Percentiles rank a stretch among this genome's conserved stretches.
Evolutionary conservation across 2,888 invertebrate genomes (phyloP).

Genomic region (Graphium colonna): DNA sequence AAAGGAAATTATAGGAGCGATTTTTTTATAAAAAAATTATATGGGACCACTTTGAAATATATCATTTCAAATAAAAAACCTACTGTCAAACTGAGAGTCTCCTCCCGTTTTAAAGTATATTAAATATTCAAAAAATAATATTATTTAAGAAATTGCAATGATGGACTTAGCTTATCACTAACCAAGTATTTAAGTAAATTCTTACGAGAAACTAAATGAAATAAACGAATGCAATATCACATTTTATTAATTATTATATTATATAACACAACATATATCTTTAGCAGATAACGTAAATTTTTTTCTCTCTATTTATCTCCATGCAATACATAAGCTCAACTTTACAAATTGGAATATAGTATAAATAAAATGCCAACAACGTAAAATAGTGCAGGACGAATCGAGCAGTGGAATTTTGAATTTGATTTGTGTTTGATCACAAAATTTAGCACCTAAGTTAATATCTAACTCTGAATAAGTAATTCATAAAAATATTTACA

Average conservation of each 20-base stretch:
- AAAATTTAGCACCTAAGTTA: constrained; percentile 21
- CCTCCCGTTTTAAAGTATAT: too few species aligned
- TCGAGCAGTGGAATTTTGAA: constrained; percentile 43
- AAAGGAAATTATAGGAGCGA: too few species aligned
- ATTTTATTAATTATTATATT: constrained; percentile 72
- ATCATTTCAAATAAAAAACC: too few species aligned
- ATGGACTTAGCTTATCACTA: too few species aligned
- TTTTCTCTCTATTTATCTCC: constrained; percentile 48
- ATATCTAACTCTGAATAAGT: neutral
- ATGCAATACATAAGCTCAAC: constrained; percentile 56
- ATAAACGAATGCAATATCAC: constrained; percentile 61
- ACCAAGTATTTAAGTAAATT: too few species aligned
- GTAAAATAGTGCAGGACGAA: constrained; percentile 41
- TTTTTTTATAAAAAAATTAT: too few species aligned
- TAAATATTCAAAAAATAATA: too few species aligned
- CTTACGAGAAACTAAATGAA: constrained; percentile 26
- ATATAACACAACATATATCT: constrained; percentile 73
- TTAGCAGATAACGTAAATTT: constrained; percentile 64
- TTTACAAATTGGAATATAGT: constrained; percentile 64
- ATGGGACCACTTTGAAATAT: too few species aligned
- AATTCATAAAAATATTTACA: constrained; percentile 7
- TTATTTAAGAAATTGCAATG: too few species aligned
- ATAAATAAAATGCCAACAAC: constrained; percentile 73
- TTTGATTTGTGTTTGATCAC: constrained; percentile 23
- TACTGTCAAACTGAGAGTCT: too few species aligned